Percentiles rank a stretch among this genome's conserved stretches.
These are phyloP conservation scores for Imbricaverruca yamaguchii DNA, from an alignment of 2,888 invertebrate genomes.

Conservation along the genomic window DNA sequence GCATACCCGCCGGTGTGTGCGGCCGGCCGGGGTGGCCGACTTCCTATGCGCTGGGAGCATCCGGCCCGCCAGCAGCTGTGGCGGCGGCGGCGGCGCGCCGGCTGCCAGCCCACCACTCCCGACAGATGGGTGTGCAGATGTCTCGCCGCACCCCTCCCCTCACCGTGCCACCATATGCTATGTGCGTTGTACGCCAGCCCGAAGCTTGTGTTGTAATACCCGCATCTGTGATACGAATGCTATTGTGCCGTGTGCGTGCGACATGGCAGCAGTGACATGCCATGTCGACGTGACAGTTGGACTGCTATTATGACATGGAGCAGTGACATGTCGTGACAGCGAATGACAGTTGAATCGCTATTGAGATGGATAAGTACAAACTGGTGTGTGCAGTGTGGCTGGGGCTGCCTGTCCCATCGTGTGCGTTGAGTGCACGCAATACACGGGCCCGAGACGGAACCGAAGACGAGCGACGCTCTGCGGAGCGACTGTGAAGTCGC, in stretches of 20 bases:
- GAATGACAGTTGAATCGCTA: too few relatives aligned
- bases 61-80: not conserved
- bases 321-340: not conserved
- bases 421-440: not conserved
- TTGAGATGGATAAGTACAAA: not conserved
- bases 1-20: too few relatives aligned
- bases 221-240: constrained; percentile 3
- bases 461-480: too few relatives aligned
- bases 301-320: too few relatives aligned
- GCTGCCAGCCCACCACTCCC: not conserved
- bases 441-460: not conserved
- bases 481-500: too few relatives aligned
- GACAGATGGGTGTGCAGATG: not conserved
- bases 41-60: not conserved
- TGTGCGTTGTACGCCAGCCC: not conserved
- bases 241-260: not conserved
- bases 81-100: not conserved
- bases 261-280: too few relatives aligned
- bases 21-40: too few relatives aligned
- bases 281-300: too few relatives aligned
- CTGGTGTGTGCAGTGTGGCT: not conserved
- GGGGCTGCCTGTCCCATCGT: not conserved
- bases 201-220: not conserved
- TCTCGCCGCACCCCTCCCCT: not conserved
- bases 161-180: not conserved